These are phyloP conservation scores for Circaetus gallicus DNA, from an alignment of 2,113 vertebrate species.

Conservation along the genomic window DNA sequence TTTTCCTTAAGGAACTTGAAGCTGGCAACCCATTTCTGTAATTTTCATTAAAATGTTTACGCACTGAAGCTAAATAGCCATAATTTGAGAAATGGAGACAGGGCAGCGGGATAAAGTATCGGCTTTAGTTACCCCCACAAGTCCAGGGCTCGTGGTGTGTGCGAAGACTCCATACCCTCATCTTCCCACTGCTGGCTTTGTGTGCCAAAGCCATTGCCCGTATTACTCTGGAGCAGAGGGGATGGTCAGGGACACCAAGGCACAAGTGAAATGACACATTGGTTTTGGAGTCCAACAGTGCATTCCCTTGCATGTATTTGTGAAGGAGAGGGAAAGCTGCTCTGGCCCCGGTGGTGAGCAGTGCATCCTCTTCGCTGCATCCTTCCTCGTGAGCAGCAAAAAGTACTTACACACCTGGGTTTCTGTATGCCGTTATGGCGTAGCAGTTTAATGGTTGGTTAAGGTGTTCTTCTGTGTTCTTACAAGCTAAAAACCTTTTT, in stretches of 20 bases:
- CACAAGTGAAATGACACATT: accelerated
- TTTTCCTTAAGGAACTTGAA: neutral
- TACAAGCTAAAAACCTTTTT: neutral
- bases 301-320: accelerated
- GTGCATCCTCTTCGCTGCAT: neutral
- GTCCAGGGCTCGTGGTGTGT: accelerated
- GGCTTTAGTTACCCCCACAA: neutral
- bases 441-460: neutral
- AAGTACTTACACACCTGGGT: neutral
- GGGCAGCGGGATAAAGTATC: neutral
- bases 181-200: neutral
- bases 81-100: neutral
- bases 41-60: neutral
- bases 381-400: neutral
- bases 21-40: neutral
- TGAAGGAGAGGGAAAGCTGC: neutral
- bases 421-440: neutral
- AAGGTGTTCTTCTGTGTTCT: neutral
- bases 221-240: neutral
- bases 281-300: neutral
- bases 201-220: neutral
- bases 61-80: neutral
- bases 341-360: neutral
- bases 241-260: neutral
- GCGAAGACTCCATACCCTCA: accelerated